Base-by-base conservation (phyloP, 1,140 invertebrate species). In the Sycophaga agraensis region DNA sequence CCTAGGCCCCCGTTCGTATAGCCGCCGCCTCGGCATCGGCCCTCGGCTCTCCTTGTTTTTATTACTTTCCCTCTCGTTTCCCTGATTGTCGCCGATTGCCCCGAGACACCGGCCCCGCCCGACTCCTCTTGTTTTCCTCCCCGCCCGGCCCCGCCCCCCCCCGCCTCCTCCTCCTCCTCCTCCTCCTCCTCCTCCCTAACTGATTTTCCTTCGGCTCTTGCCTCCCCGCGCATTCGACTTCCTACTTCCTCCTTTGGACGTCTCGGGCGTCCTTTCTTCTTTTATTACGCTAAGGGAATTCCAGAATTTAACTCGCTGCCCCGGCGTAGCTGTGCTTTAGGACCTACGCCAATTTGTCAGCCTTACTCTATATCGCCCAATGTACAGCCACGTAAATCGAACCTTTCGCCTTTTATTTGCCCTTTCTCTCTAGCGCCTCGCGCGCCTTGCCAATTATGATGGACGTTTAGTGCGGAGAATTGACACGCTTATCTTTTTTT, bases 41-140 rank as follows among this genome's bases (percentile, higher is more conserved):
- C 7, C 26, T 45, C 35, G n/a, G 4, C 17, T 6, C 34, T 39
- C 19, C 17, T 28, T 59, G 42, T 48, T 56, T 63, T 56, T 50
- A 51, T 43, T 56, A 43, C 60, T 63, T 56, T 63, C 60, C 45
- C 45, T 63, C 45, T 63, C 53, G 45, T 35, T 56, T 56, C 53
- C 37, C 60, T 28, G 45, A 56, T 55, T 62, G 51, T 54, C 37
- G 35, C 21, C 35, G 43, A 62, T 62, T 56, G 46, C 34, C 26
- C 14, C n/a, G 28, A 37, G 19, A 45, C 40, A 54, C 39, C 19
- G 34, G 22, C 45, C 39, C n/a, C 22, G 28, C 16, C 7, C 14
- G 24, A 46, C 19, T 50, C 37, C 28, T 53, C 24, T 53, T 37
- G 17, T 34, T 35, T 42, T 34, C 35, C 1, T 34, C 11, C n/a